Evolutionary conservation across 2,113 vertebrate species (phyloP), one percentile per base, ranked within the genome.

Genomic region (Marcusenius ussheri): DNA sequence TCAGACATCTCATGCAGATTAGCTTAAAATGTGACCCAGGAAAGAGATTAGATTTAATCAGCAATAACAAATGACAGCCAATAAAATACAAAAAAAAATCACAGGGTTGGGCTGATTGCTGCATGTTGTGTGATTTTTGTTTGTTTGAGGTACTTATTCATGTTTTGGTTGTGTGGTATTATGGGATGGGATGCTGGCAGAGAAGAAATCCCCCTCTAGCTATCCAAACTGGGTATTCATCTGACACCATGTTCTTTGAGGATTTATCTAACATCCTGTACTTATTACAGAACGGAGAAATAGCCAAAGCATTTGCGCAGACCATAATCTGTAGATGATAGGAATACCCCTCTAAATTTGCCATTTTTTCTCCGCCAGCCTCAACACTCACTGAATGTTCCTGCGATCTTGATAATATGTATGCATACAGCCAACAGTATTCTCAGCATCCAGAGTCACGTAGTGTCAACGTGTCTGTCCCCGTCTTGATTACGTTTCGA

Each of bases 321-420:
- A 80, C 74, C 74, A 35, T 80, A 42, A 80, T 80, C 74, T 6
- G 31, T 80, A 80, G 35, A 35, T 49, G 45, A 17, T 74, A 45
- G 88, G 31, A 62, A 50, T 50, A 50, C 5, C n/a, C 13, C 31
- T 87, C 17, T 46, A 51, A 17, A 47, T 89, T 27, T 35, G 83
- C 3, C 80, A 21, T 42, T 13, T 53, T 46, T 89, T 46, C 66
- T 56, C 47, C 3, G 42, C 49, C 53, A 66, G 24, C 11, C 56
- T 77, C 46, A 50, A 58, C 39, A 62, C 45, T 87, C 17, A 49
- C 58, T 85, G 83, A 87, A 87, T 66, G 58, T 39, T 70, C 84
- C 89, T 90, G 39, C 42, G 45, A 58, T 46, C 31, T 87, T 50
- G 35, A 90, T n/a, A 70, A 70, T 31, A 50, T 87, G 85, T 53